Base-by-base conservation (phyloP, 2,888 invertebrate species). In the Folsomia manolachei region DNA sequence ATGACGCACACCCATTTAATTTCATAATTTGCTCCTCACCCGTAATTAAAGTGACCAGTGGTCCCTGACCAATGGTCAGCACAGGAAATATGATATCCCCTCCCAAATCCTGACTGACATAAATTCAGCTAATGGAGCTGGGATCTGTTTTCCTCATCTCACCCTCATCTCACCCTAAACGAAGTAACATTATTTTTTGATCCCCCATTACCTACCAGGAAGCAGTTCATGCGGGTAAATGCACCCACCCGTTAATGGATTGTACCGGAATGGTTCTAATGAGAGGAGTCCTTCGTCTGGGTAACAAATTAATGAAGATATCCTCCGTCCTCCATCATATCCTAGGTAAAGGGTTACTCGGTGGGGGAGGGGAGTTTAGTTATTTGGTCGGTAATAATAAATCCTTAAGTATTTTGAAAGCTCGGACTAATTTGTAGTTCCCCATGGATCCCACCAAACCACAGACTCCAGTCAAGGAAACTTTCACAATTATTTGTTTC, bases 331-430 rank as follows among this genome's bases (percentile, higher is more conserved):
- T n/a, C n/a, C n/a, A n/a, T n/a, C n/a, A n/a, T n/a, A n/a, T n/a
- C n/a, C n/a, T n/a, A n/a, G 23, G 23, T 60, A 9, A 60, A 19
- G n/a, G 23, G 23, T n/a, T 4, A n/a, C n/a, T n/a, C n/a, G 23
- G 60, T 60, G 60, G 60, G 4, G n/a, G 60, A n/a, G 60, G 23
- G 23, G 60, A 60, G 19, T 19, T 60, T 39, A 39, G 39, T 39
- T 39, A 39, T 4, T 39, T 14, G 66, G 24, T 39, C 11, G 24
- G 66, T 52, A 66, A 66, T 66, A 66, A 66, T 66, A 66, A 66
- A 66, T 66, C 66, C 66, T 66, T n/a, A 53, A 67, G 67, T 67
- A 67, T 53, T 67, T 67, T 67, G 67, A 67, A 60, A 67, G 67
- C 4, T 53, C 53, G 7, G 67, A 56, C 67, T 67, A 67, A 67